Base-by-base conservation (phyloP, 2,888 invertebrate genomes). In the Lampropteryx suffumata region DNA sequence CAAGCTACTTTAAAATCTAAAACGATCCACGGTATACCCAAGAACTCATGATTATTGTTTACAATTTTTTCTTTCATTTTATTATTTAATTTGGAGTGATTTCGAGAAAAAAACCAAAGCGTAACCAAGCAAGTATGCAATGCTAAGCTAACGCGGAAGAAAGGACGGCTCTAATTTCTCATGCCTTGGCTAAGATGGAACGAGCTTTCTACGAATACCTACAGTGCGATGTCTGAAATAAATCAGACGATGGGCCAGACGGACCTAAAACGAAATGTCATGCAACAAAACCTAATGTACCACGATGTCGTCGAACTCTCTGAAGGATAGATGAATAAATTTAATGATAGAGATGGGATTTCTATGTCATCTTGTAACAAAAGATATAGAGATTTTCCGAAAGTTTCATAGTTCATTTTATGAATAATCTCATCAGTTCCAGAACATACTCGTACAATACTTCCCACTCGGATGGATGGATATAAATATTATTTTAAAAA, bases 201-300 rank as follows among this genome's bases (percentile, higher is more conserved):
- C 46, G 49, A 57, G 40, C 53, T 60, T 58, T 57, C 62, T 57
- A 43, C 54, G 50, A 56, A 62, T 61, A 61, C 58, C 58, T 64
- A 64, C 61, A 62, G 62, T 59, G 55, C 42, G 62, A 64, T 61
- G 70, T 67, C 68, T 67, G 63, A 82, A 82, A 83, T 84, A 84
- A 81, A 77, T 79, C 76, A 75, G 77, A 69, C 71, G 58, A 62
- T 60, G 64, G 53, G 67, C 48, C 81, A 84, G 84, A 83, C 83
- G 71, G 73, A 69, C 69, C 73, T 71, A 81, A 80, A 82, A 76
- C 79, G 73, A 75, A 84, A 86, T 85, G 87, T 85, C 85, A 82
- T 76, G 67, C 73, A 84, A 84, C 83, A 82, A 84, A 84, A 85
- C 82, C 69, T 65, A 65, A 61, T 51, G 56, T 52, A 53, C 64